These are phyloP conservation scores for Meteorus colon DNA, from an alignment of 2,888 invertebrate species.

Conservation along the genomic window DNA sequence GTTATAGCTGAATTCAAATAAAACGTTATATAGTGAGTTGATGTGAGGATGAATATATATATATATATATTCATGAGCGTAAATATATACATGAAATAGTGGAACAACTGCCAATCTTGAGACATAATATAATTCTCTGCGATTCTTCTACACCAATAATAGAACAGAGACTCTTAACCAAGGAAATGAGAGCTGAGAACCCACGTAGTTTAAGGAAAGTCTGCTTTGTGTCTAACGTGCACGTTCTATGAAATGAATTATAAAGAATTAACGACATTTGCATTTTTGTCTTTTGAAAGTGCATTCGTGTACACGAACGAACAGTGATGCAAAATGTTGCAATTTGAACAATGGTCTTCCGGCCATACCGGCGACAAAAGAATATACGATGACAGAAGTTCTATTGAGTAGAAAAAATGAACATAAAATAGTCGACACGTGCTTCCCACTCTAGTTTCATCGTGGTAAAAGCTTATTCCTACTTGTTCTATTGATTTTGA, in stretches of 20 bases:
- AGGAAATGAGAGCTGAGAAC: background rate
- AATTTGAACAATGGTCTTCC: constrained; percentile 17
- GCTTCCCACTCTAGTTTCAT: constrained; percentile 38
- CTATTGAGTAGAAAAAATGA: constrained; percentile 27
- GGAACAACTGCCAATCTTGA: background rate
- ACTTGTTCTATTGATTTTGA: constrained; percentile 53
- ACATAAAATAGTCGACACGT: constrained; percentile 50
- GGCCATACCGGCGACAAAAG: background rate
- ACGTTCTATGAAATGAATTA: background rate
- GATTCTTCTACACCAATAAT: background rate
- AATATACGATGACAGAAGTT: constrained; percentile 11
- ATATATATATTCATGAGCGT: no score
- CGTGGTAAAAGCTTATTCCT: constrained; percentile 45
- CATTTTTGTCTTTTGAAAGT: background rate
- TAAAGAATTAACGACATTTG: background rate
- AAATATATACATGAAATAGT: no score
- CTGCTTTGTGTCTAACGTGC: background rate
- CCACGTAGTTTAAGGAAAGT: background rate
- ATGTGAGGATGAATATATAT: no score
- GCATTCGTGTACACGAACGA: background rate
- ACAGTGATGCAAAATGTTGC: background rate
- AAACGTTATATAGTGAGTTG: background rate
- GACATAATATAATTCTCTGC: background rate
- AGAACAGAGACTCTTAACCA: background rate
- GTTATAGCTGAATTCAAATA: background rate